Conservation (phyloP, 2,888 invertebrate genomes). For the Caenorhabditis panamensis region DNA sequence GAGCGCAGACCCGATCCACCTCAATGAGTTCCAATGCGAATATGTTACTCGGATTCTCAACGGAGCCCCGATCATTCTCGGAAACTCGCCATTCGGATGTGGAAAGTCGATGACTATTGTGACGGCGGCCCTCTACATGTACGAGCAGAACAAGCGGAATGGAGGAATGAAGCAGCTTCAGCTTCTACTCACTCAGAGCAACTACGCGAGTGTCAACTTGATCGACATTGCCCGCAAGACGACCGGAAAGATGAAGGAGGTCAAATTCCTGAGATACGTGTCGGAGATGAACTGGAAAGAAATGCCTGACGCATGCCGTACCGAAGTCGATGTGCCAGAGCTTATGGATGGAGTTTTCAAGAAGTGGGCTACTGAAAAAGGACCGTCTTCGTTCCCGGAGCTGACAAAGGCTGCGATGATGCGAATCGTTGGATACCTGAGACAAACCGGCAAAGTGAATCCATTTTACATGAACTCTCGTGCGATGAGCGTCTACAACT, state of each 20-base stretch:
- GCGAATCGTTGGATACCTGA: conserved; percentile 10
- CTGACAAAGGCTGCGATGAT: neutral
- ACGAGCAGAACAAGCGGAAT: conserved; percentile 4
- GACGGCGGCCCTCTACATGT: conserved; percentile 2
- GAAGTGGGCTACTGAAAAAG: conserved; percentile 4
- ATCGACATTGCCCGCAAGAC: conserved; percentile 27
- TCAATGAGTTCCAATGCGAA: conserved; percentile 25
- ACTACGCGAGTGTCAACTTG: conserved; percentile 28
- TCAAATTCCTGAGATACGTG: conserved; percentile 24
- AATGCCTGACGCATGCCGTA: conserved; percentile 10
- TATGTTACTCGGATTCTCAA: conserved; percentile 4
- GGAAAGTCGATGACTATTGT: conserved; percentile 41
- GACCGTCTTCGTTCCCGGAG: neutral
- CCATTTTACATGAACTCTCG: neutral
- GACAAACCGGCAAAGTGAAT: neutral
- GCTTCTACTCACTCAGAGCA: conserved; percentile 17
- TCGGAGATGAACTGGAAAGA: conserved; percentile 32
- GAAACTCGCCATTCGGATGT: conserved; percentile 24
- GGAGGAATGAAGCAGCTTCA: neutral
- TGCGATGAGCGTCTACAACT: conserved; percentile 7
- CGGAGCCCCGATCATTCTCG: conserved; percentile 2
- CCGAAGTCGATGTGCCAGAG: neutral
- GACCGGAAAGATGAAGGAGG: neutral
- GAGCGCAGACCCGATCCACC: neutral
- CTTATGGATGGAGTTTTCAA: conserved; percentile 1